Percentiles rank a stretch among this genome's conserved stretches.
phyloP scores from a whole-genome alignment of 2,797 vertebrate genomes.

The Lepilemur ruficaudatus region DNA sequence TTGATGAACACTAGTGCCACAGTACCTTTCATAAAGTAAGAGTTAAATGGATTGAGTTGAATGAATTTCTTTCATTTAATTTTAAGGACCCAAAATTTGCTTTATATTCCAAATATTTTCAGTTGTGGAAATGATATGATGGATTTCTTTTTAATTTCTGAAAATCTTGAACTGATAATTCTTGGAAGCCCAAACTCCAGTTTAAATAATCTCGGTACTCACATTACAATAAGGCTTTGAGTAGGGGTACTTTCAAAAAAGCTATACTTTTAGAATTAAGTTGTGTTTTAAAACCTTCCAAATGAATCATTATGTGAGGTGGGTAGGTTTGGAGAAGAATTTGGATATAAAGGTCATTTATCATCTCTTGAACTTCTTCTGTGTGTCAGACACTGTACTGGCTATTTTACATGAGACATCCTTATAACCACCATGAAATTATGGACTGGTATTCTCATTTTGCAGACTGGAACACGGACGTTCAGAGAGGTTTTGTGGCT shows the following conservation, averaged over 20 bases:
- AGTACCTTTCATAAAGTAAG: not conserved
- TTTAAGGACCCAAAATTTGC: slow-evolving; percentile 8
- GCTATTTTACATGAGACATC: not conserved
- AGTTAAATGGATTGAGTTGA: not conserved
- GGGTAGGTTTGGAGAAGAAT: not conserved
- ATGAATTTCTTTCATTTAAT: not conserved
- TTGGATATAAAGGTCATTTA: not conserved
- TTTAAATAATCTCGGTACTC: not conserved
- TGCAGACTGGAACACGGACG: not conserved
- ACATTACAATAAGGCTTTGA: not conserved
- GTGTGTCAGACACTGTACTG: not conserved
- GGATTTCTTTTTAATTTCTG: not conserved
- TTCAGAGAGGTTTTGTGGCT: not conserved
- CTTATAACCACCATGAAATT: not conserved
- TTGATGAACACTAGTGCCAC: not conserved
- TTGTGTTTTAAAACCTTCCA: not conserved
- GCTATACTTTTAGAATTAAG: not conserved
- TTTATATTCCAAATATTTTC: not conserved
- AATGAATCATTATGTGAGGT: not conserved
- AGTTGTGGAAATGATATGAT: not conserved
- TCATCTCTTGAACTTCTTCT: not conserved
- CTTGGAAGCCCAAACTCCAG: slow-evolving; percentile 13
- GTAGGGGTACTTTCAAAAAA: not conserved
- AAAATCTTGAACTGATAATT: not conserved
- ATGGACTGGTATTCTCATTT: not conserved